Base-by-base conservation (phyloP, 2,888 invertebrate genomes). In the Leucophenga montana region DNA sequence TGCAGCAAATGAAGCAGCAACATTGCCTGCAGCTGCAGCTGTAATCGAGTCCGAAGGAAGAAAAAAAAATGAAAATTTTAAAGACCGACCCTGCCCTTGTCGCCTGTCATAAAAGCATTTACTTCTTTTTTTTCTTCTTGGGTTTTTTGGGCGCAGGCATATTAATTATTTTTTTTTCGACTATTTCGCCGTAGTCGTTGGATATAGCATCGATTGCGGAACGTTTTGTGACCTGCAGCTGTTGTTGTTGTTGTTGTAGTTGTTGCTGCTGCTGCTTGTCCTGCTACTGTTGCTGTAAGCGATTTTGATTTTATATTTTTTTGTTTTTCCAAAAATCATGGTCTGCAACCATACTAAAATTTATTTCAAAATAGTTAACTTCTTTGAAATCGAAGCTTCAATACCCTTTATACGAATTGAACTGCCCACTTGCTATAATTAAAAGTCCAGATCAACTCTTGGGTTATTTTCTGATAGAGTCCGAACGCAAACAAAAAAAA, bases 161-260 rank as follows among this genome's bases (percentile, higher is more conserved):
- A 79, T 79, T 79, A 79, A 79, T 79, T 79, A 79, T 78, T 75
- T 70, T 75, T 70, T 68, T 68, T 50, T 68, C n/a, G 27, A 20
- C 46, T 64, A 13, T 20, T 64, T n/a, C 33, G 14, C 33, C 27
- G 33, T 39, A 53, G 62, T 64, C 22, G 18, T 14, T 50, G 50
- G 20, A 65, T 65, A n/a, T 33, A 54, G 31, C 31, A 18, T 59
- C 5, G 31, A 8, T 11, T 57, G 57, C 57, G 1, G 22, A 2
- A 3, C 57, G n/a, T 59, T 27, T 13, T 3, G 8, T 59, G 14
- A 44, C 16, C 61, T 61, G 61, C 61, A 61, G 61, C 61, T 61
- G 44, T 39, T 39, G 39, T 44, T 57, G 56, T 56, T 56, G 54
- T 44, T 48, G 27, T 31, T 20, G 44, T 31, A 48, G 56, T 14